These are phyloP conservation scores for Physocephala rufipes DNA, from an alignment of 2,888 invertebrate species.

Conservation along the genomic window DNA sequence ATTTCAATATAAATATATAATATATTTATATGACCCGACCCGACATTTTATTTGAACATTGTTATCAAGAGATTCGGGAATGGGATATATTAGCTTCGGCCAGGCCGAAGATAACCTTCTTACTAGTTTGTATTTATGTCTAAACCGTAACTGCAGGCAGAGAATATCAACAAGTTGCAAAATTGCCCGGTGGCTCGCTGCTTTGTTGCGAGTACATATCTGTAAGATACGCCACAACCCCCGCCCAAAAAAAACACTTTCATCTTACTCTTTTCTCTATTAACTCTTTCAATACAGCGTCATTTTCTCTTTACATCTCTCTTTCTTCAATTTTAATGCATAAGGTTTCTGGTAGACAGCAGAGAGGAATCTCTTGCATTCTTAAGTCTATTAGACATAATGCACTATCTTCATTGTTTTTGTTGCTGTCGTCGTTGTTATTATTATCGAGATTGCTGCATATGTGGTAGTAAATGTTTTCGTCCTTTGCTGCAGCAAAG, in stretches of 20 bases:
- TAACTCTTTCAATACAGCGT: neutral
- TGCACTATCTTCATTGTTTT: constrained; percentile 1
- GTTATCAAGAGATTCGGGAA: no score
- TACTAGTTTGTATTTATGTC: no score
- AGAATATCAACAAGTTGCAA: constrained; percentile 31
- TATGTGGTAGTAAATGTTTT: constrained; percentile 3
- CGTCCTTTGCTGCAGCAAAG: constrained; percentile 26
- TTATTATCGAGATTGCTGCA: neutral
- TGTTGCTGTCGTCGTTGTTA: neutral
- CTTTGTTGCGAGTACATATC: neutral
- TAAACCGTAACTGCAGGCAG: no score
- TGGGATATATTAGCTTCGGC: no score
- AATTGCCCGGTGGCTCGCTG: constrained; percentile 22
- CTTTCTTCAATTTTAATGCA: neutral
- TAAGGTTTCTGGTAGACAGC: neutral
- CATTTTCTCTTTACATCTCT: neutral
- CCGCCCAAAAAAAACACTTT: no score
- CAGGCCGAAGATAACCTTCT: no score
- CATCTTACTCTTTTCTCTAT: neutral
- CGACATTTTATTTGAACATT: no score
- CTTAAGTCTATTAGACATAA: constrained; percentile 13
- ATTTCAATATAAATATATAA: no score
- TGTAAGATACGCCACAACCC: no score
- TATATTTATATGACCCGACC: no score
- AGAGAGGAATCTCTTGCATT: constrained; percentile 12